Evolutionary conservation across 2,888 invertebrate genomes (phyloP), one percentile per base, ranked within the genome.

Genomic region (Drosophila helvetica): DNA sequence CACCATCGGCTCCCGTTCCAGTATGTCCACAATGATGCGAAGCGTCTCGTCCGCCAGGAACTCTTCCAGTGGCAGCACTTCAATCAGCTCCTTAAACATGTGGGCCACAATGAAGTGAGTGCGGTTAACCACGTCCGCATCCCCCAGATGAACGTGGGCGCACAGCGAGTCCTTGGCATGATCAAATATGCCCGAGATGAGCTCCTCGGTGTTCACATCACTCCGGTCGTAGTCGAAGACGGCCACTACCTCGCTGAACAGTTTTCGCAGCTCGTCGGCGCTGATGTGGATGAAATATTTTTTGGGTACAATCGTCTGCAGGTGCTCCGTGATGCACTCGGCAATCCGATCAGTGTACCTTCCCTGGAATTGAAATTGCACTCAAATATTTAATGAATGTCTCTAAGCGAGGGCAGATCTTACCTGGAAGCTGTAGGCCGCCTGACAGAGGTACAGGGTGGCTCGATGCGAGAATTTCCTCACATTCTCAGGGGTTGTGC

Each of bases 221-320:
- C 86, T 81, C 3, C 87, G 89, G 62, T 91, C 90, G 19, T 88
- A 83, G 50, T 90, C 89, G 27, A 91, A 90, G 17, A 90, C 87
- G 0, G 78, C 77, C 15, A 92, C 74, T 7, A 91, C 84, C 46
- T 91, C 90, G 5, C 86, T 81, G 55, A 92, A 90, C 38, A 92
- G 78, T 57, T 80, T 81, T 10, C 83, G 76, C 52, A 92, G 66
- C 56, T 91, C 90, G 3, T 89, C 82, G 15, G 85, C 79, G 7
- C 84, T 83, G 7, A 92, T 77, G 64, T 88, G 82, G 3, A 90
- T 76, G 3, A 91, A 78, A 64, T 90, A 91, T 53, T 91, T 91
- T 55, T 90, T 90, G 1, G 92, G 91, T 55, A 92, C 79, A 64
- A 91, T 86, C 3, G 75, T 80, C 71, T 89, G 85, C 51, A 92